A percentile compares a stretch with the other conserved stretches of the same genome.
These are phyloP conservation scores for Knipowitschia caucasica DNA, from an alignment of 2,797 vertebrate genomes.

Conservation along the genomic window DNA sequence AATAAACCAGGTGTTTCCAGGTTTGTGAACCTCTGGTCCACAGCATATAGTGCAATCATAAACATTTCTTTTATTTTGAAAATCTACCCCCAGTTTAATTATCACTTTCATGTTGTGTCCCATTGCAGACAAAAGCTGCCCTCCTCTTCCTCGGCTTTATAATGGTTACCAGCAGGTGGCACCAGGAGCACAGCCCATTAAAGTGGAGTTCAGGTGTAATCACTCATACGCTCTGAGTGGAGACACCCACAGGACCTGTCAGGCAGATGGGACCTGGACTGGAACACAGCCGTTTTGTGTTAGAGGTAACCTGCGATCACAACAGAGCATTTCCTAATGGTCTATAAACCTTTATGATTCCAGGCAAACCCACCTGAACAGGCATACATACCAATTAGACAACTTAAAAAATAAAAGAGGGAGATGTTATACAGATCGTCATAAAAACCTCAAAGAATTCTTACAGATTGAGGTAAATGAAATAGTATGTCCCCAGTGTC, in stretches of 20 bases:
- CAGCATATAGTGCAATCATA: too few relatives aligned
- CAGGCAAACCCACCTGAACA: too few relatives aligned
- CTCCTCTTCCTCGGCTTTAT: slow-evolving; percentile 79
- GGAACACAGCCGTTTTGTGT: slow-evolving; percentile 89
- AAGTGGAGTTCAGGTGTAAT: slow-evolving; percentile 86
- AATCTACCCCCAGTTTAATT: not conserved
- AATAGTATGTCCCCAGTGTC: not conserved
- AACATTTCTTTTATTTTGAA: not conserved
- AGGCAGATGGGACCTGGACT: slow-evolving; percentile 86
- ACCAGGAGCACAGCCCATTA: slow-evolving; percentile 72
- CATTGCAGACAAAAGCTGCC: slow-evolving; percentile 78
- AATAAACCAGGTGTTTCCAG: too few relatives aligned
- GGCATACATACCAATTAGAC: too few relatives aligned
- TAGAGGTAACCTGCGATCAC: slow-evolving; percentile 79
- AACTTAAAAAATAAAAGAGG: too few relatives aligned
- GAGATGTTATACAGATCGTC: too few relatives aligned
- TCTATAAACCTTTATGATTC: too few relatives aligned
- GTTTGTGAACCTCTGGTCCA: too few relatives aligned
- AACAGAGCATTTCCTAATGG: too few relatives aligned
- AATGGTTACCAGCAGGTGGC: slow-evolving; percentile 83
- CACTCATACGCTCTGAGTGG: slow-evolving; percentile 90
- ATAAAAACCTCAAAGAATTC: too few relatives aligned
- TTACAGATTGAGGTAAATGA: not conserved
- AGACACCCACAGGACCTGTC: slow-evolving; percentile 81
- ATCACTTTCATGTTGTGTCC: slow-evolving; percentile 7